Conservation (phyloP, 2,113 vertebrate species). For the Caranx ignobilis region DNA sequence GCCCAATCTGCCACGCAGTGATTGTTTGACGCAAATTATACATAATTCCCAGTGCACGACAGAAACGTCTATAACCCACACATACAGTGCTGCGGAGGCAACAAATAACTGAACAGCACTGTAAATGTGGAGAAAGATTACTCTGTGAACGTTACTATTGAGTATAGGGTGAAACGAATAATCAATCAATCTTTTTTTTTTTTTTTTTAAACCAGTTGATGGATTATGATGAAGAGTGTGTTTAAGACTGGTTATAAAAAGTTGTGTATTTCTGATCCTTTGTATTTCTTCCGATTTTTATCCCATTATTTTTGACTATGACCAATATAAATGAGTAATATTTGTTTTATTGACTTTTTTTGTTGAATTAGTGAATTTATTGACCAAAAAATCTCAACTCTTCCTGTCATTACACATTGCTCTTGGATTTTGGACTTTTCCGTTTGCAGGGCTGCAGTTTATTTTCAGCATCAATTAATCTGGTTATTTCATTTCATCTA, state of each 20-base stretch:
- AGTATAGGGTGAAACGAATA: background rate
- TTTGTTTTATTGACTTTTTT: too few species aligned
- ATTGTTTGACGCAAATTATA: conserved; percentile 76
- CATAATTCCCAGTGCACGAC: conserved; percentile 66
- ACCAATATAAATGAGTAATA: too few species aligned
- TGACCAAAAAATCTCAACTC: background rate
- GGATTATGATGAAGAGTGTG: background rate
- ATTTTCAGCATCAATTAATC: too few species aligned
- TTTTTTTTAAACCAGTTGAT: background rate
- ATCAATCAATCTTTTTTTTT: background rate
- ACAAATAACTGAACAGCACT: background rate
- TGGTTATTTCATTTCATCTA: too few species aligned
- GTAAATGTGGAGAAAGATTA: background rate
- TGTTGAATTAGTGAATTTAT: background rate
- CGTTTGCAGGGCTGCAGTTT: too few species aligned
- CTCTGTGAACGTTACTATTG: background rate
- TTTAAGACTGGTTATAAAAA: background rate
- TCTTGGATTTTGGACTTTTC: background rate
- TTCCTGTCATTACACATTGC: background rate
- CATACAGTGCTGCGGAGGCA: conserved; percentile 22
- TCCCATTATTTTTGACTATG: too few species aligned
- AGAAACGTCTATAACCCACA: conserved; percentile 57
- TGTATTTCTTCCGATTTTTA: background rate
- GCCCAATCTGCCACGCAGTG: conserved; percentile 68
- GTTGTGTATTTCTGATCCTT: background rate